A percentile compares a stretch with the other conserved stretches of the same genome.
These are phyloP conservation scores for Rhynchonycteris naso DNA, from an alignment of 2,797 vertebrate genomes.

Conservation along the genomic window DNA sequence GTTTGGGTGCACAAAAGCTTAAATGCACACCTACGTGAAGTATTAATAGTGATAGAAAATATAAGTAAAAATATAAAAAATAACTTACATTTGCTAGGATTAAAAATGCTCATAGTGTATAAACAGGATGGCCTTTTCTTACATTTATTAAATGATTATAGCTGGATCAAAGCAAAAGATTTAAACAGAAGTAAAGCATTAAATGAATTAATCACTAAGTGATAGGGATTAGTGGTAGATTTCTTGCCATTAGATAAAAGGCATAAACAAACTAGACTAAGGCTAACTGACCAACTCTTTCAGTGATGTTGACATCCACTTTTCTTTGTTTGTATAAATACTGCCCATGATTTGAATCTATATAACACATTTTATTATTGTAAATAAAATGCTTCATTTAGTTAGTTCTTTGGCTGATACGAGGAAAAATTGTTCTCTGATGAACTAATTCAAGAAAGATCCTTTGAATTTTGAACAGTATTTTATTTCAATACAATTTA, in stretches of 20 bases:
- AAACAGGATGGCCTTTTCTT: not conserved
- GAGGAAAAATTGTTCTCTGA: slow-evolving; percentile 61
- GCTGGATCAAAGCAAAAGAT: not conserved
- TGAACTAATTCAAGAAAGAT: slow-evolving; percentile 59
- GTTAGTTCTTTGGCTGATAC: slow-evolving; percentile 28
- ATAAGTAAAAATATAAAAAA: not conserved
- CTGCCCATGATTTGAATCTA: slow-evolving; percentile 7
- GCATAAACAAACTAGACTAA: not conserved
- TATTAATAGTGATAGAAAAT: slow-evolving; percentile 23
- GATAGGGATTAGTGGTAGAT: not conserved
- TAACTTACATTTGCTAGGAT: not conserved
- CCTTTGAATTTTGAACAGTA: slow-evolving; percentile 60
- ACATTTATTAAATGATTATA: slow-evolving; percentile 39
- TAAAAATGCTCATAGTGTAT: slow-evolving; percentile 42
- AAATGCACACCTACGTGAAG: not conserved
- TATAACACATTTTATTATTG: slow-evolving; percentile 29
- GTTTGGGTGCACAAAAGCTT: not conserved
- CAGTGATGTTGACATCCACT: not conserved
- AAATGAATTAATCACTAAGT: not conserved
- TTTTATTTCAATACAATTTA: slow-evolving; percentile 66
- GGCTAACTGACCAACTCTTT: not conserved
- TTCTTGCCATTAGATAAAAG: slow-evolving; percentile 5
- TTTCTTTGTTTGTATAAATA: not conserved
- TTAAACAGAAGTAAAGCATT: slow-evolving; percentile 39
- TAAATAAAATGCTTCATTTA: slow-evolving; percentile 54